Evolutionary conservation across 1,140 invertebrate genomes (phyloP).

Genomic region (Zaprionus vittiger): DNA sequence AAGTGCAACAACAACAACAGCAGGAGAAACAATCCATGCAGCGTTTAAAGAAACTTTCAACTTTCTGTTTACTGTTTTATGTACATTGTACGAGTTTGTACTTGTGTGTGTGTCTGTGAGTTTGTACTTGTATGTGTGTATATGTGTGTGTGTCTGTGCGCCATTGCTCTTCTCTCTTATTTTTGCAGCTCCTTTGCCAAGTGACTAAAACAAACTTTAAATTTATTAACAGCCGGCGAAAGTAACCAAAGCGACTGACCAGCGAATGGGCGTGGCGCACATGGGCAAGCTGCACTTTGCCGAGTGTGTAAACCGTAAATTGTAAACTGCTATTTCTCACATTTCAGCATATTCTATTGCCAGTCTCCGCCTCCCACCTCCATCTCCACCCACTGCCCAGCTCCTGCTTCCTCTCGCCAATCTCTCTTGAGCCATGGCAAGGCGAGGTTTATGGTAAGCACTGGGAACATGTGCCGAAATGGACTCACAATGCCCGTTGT

Average conservation of each 20-base stretch:
- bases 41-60: constrained; percentile 77
- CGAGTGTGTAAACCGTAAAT: constrained; percentile 63
- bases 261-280: constrained; percentile 35
- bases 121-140: not conserved
- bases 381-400: not conserved
- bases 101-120: not conserved
- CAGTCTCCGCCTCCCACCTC: not conserved
- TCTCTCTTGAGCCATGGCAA: constrained; percentile 21
- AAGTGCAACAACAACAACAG: constrained; percentile 30
- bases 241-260: constrained; percentile 50
- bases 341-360: constrained; percentile 57
- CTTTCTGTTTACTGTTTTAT: constrained; percentile 59
- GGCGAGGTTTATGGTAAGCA: constrained; percentile 69
- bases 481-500: constrained; percentile 16
- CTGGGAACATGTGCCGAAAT: constrained; percentile 42
- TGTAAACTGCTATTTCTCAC: constrained; percentile 67
- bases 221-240: constrained; percentile 74
- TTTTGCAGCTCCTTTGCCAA: constrained; percentile 16
- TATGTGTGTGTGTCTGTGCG: constrained; percentile 4
- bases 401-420: not conserved
- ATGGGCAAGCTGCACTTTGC: constrained; percentile 47
- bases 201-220: constrained; percentile 74
- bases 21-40: constrained; percentile 71
- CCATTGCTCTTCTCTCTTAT: constrained; percentile 18
- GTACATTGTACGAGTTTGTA: constrained; percentile 43